A percentile compares a stretch with the other conserved stretches of the same genome.
These are phyloP conservation scores for Apodemia hepburni DNA, from an alignment of 2,888 invertebrate species.

Conservation along the genomic window DNA sequence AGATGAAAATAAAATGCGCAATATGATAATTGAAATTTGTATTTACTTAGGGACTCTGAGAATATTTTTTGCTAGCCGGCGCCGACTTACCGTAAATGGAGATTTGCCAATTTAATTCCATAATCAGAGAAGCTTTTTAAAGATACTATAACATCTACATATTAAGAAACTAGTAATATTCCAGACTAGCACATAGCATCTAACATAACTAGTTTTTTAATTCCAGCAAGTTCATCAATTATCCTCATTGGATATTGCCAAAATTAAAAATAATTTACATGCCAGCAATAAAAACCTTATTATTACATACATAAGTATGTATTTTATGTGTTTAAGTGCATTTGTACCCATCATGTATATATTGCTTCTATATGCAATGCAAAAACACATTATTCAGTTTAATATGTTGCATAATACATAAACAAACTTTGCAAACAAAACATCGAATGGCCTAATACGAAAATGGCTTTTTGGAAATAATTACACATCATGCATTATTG, in stretches of 20 bases:
- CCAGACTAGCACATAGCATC: conserved; percentile 19
- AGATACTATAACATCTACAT: conserved; percentile 40
- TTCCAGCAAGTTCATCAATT: no score
- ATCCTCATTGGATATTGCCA: no score
- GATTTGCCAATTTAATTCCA: conserved; percentile 67
- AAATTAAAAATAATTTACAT: no score
- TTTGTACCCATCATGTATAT: no score
- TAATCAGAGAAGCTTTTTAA: conserved; percentile 51
- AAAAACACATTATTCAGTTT: conserved; percentile 32
- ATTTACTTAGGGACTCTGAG: conserved; percentile 59
- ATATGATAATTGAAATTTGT: conserved; percentile 76
- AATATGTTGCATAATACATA: conserved; percentile 31
- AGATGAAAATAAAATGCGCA: conserved; percentile 66
- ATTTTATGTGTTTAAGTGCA: no score
- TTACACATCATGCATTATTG: conserved; percentile 73
- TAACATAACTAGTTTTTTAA: conserved; percentile 40
- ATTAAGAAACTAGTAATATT: no score
- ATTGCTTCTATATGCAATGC: conserved; percentile 29
- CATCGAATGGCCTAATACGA: conserved; percentile 49
- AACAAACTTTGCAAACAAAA: conserved; percentile 41
- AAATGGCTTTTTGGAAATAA: conserved; percentile 59
- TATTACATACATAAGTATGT: no score
- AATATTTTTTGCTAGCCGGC: conserved; percentile 57
- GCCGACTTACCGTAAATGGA: conserved; percentile 64
- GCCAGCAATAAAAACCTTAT: no score